phyloP scores from a whole-genome alignment of 2,888 invertebrate species.

The Prenolepis imparis region DNA sequence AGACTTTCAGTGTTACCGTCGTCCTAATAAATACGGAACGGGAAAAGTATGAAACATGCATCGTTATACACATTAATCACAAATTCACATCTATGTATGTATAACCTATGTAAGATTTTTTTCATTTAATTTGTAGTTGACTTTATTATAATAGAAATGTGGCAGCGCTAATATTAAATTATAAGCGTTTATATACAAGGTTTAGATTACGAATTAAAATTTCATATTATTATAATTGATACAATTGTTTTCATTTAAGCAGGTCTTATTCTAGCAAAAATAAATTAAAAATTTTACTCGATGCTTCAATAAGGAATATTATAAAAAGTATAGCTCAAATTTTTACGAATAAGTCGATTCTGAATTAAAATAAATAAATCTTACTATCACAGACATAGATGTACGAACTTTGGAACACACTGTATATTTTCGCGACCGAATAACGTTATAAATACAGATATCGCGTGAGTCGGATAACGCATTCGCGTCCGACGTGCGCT shows the following conservation, averaged over 20 bases:
- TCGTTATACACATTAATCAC: not conserved
- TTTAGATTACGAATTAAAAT: not conserved
- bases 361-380: not conserved
- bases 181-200: not conserved
- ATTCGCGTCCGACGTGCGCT: slow-evolving; percentile 51
- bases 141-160: not conserved
- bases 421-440: not conserved
- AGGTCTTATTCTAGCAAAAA: not conserved
- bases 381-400: not conserved
- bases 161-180: not conserved
- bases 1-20: no score
- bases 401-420: not conserved
- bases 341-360: not conserved
- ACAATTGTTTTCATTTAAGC: not conserved
- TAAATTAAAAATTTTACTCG: not conserved
- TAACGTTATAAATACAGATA: slow-evolving; percentile 58
- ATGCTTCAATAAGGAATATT: not conserved
- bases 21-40: not conserved
- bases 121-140: not conserved
- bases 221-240: slow-evolving; percentile 2
- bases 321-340: not conserved
- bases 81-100: not conserved
- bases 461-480: slow-evolving; percentile 54
- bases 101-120: not conserved
- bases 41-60: slow-evolving; percentile 13